Base-by-base conservation (phyloP, 2,888 invertebrate genomes). In the Chloromyia formosa region DNA sequence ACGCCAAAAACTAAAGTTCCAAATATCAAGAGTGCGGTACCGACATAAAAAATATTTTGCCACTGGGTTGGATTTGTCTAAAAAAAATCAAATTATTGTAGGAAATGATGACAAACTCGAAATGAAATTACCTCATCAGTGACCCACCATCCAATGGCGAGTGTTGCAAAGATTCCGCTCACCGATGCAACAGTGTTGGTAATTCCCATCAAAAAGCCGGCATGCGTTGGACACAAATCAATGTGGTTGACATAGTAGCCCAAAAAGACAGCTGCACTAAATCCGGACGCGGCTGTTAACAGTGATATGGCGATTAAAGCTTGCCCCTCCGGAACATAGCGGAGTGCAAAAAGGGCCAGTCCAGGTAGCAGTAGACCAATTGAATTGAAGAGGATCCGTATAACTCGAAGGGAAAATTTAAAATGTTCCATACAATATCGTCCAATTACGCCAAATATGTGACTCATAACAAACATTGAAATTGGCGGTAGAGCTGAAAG, bases 191-290 rank as follows among this genome's bases (percentile, higher is more conserved):
- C 80, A 5, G 89, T 88, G 82, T 92, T 92, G 0, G 90, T 90
- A 23, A 92, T 87, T 0, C 91, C 92, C 91, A 92, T 91, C 79
- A 92, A 84, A 1, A 89, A 88, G 0, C 92, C 92, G 1, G 92
- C 90, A 79, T 89, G 91, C 78, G 90, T 90, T 0, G 92, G 91
- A 7, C 92, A 89, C 56, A 92, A 85, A 80, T 92, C 92, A 81
- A 92, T 90, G 78, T 91, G 91, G 81, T 91, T 92, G 0, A 90
- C 88, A 77, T 89, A 86, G 79, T 88, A 90, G 2, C 91, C 91
- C 75, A 88, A 88, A 76, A 87, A 89, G 27, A 88, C 86, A 0
- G 88, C 89, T 0, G 90, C 87, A 80, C 91, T 91, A 5, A 89
- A 83, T 0, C 90, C 88, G 7, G 91, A 89, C 0, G 90, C 89